A percentile compares a stretch with the other conserved stretches of the same genome.
These are phyloP conservation scores for Germaria angustata DNA, from an alignment of 2,888 invertebrate genomes.

Conservation along the genomic window DNA sequence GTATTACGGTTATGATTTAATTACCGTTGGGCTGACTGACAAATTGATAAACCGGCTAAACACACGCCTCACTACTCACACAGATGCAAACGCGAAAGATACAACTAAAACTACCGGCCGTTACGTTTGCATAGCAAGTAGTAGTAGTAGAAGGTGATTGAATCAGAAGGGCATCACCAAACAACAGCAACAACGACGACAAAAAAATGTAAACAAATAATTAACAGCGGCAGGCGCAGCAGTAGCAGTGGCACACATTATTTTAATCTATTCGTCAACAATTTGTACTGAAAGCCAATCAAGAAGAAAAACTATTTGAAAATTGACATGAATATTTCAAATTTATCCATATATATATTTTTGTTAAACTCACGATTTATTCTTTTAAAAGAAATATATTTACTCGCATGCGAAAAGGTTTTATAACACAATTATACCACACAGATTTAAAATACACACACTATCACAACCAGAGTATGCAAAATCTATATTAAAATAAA, in stretches of 20 bases:
- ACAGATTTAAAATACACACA: conserved; percentile 28
- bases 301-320: conserved; percentile 31
- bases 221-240: conserved; percentile 46
- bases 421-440: conserved; percentile 19
- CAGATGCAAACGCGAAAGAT: not conserved
- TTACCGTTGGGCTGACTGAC: conserved; percentile 45
- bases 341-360: not conserved
- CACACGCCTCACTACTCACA: conserved; percentile 1
- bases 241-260: conserved; percentile 48
- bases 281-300: not conserved
- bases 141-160: conserved; percentile 48
- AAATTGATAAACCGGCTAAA: conserved; percentile 33
- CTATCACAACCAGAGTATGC: conserved; percentile 7
- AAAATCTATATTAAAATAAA: conserved; percentile 37
- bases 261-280: conserved; percentile 11
- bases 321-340: conserved; percentile 29
- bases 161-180: conserved; percentile 46
- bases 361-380: conserved; percentile 21
- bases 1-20: conserved; percentile 55
- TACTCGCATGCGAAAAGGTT: conserved; percentile 48
- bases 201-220: conserved; percentile 65
- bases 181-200: conserved; percentile 14
- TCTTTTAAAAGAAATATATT: conserved; percentile 14
- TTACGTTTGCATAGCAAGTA: conserved; percentile 51
- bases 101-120: conserved; percentile 45